These are phyloP conservation scores for Scrobipalpa costella DNA, from an alignment of 2,888 invertebrate species.

Conservation along the genomic window DNA sequence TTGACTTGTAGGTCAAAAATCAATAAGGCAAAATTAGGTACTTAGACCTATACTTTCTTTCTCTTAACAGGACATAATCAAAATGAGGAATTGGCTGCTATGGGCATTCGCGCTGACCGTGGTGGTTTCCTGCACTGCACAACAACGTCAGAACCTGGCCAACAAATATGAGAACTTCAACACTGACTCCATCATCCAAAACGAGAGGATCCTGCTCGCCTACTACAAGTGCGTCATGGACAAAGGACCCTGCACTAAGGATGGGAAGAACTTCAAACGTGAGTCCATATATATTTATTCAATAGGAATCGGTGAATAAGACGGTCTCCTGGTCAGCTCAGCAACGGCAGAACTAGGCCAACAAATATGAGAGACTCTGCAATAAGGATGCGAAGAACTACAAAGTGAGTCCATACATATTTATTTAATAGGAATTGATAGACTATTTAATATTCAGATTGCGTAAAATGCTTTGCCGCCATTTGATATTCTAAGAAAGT, in stretches of 20 bases:
- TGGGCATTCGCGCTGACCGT: constrained; percentile 60
- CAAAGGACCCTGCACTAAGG: constrained; percentile 74
- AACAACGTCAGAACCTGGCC: constrained; percentile 42
- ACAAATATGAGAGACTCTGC: constrained; percentile 72
- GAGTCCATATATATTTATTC: constrained; percentile 41
- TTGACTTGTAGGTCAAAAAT: too few relatives aligned
- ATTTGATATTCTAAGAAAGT: neutral
- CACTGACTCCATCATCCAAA: constrained; percentile 69
- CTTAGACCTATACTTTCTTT: too few relatives aligned
- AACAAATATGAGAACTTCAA: constrained; percentile 74
- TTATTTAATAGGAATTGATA: neutral
- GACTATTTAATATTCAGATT: neutral
- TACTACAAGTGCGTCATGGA: constrained; percentile 78
- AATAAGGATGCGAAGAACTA: constrained; percentile 75
- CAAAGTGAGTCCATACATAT: constrained; percentile 58
- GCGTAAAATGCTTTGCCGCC: neutral
- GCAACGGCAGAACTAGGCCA: constrained; percentile 43
- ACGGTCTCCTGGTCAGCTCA: constrained; percentile 57
- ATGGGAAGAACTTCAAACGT: constrained; percentile 76
- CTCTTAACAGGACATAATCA: constrained; percentile 43
- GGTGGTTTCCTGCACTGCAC: constrained; percentile 57
- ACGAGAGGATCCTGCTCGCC: constrained; percentile 71
- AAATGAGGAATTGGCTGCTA: constrained; percentile 58
- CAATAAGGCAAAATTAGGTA: too few relatives aligned
- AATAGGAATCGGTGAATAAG: constrained; percentile 24